These are phyloP conservation scores for Ia io DNA, from an alignment of 2,113 vertebrate species.

Conservation along the genomic window DNA sequence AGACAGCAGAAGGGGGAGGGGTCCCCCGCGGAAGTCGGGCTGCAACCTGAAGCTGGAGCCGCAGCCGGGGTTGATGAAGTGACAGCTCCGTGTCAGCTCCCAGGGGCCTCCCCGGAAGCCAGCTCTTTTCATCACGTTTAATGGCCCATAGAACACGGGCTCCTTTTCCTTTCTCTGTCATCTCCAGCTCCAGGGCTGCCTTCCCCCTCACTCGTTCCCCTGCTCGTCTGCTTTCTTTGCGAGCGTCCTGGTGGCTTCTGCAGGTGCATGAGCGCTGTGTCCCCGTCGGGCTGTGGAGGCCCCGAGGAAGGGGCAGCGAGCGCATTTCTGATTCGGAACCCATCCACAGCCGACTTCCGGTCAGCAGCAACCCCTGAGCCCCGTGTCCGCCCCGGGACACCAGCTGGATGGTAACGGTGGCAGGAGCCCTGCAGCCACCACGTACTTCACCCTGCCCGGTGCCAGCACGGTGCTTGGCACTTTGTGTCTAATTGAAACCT, in stretches of 20 bases:
- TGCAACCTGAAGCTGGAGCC: background rate
- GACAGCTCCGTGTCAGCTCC: background rate
- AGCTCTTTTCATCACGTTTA: conserved; percentile 27
- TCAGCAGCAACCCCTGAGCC: background rate
- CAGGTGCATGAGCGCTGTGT: background rate
- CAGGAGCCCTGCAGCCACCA: background rate
- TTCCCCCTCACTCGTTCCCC: background rate
- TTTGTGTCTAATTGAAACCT: background rate
- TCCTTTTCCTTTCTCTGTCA: background rate
- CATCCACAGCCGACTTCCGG: background rate
- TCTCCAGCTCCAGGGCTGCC: background rate
- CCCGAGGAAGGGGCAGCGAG: background rate
- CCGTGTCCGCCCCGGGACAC: accelerated
- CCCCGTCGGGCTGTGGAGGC: background rate
- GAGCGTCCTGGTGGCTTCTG: background rate
- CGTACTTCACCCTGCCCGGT: accelerated
- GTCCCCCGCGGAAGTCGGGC: background rate
- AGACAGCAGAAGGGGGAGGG: background rate
- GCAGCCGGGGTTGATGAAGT: background rate
- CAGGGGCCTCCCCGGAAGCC: background rate
- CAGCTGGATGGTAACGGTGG: background rate
- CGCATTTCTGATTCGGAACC: background rate
- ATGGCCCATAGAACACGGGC: background rate
- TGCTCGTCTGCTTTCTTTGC: background rate
- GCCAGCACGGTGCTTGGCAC: background rate